Evolutionary conservation across 2,797 vertebrate species (phyloP), one percentile per base, ranked within the genome.

Genomic region (Heterohyrax brucei): DNA sequence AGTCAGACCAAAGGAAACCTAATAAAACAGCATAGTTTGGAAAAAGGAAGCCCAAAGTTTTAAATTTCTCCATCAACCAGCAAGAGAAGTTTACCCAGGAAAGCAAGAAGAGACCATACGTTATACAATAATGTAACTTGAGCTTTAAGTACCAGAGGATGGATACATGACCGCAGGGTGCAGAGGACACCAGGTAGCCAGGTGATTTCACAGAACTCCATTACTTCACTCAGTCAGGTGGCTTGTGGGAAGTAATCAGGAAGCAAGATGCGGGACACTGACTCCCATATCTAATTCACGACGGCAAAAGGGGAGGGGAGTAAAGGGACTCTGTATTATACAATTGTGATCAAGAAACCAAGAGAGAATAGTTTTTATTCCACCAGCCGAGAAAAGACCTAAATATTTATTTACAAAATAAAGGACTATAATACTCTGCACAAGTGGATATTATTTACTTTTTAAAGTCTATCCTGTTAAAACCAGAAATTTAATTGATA

Each of bases 21-120:
- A 48, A 2, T 46, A 2, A 13, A n/a, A 18, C 0, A 30, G 9
- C 19, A 66, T 6, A 18, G 0, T 9, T 48, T 2, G 9, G 9
- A 48, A 56, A 80, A 81, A 80, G n/a, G 5, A 76, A 73, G 4
- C 2, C 10, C 1, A 13, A 0, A 13, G 0, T 46, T 75, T 83
- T 18, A 75, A 9, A 79, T 83, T 68, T 46, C 77, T 9, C 3
- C 14, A 2, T 33, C 46, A 46, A 10, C 7, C 13, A 48, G 18
- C 2, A 14, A 79, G 14, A 0, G 12, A 44, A 28, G 13, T 62
- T 19, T 66, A 14, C 0, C 28, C 85, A 22, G 39, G 10, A 66
- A 64, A 16, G 2, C 28, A 82, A 78, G 13, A 46, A 4, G 24
- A 56, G 9, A 61, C 46, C 44, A 9, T 50, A 44, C 62, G 21